Base-by-base conservation (phyloP, 2,888 invertebrate genomes). In the Parnassius glacialis region DNA sequence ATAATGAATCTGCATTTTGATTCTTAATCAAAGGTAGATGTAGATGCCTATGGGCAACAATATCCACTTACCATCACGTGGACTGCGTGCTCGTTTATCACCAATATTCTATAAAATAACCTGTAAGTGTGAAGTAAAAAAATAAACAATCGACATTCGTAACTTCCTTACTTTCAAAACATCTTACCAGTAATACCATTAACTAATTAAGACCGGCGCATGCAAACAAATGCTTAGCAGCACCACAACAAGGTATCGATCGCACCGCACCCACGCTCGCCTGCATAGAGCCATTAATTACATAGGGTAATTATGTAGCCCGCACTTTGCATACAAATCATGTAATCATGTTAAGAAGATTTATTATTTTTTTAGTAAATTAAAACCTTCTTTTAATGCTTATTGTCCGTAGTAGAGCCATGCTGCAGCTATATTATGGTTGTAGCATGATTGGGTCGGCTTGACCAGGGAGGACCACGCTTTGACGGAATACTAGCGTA, bases 241-340 rank as follows among this genome's bases (percentile, higher is more conserved):
- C 50, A 43, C 13, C 9, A 9, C 48, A 13, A 5, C 25, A 50
- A 16, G 47, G n/a, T 12, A 53, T 59, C 59, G 59, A 59, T 59
- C 59, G 59, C 44, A 25, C 55, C 55, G 10, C 45, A 16, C 55
- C 55, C 42, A 3, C 48, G 9, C 10, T 41, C 10, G 20, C 50
- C 3, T 16, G n/a, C 52, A 45, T 52, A 41, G 44, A 13, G n/a
- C 51, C 51, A 51, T 52, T 62, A 57, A 62, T 62, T 62, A 62
- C 43, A 43, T 10, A 45, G 52, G 48, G 47, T 48, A 47, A 51
- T 56, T 56, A 50, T 25, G 61, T 57, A 20, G 52, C 47, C 16
- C 48, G 57, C 47, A 57, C 43, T 53, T 43, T 57, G 57, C 48
- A 62, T 62, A 62, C 53, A 62, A 62, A 62, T 57, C 42, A 62